Conservation (phyloP, 2,888 invertebrate genomes). For the Nephrotoma flavescens region DNA sequence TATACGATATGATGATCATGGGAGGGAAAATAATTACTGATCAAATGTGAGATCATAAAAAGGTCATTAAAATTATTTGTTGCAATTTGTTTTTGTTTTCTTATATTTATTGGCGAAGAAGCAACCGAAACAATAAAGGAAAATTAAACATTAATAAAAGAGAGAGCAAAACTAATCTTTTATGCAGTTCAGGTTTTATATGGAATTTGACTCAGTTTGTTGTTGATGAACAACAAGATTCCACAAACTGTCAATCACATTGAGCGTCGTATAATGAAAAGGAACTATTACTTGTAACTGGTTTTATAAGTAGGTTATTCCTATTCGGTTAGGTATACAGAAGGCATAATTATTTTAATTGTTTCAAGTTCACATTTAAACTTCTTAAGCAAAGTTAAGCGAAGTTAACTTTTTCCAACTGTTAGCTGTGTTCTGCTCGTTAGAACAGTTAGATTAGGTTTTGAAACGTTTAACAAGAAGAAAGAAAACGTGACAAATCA, state of each 20-base stretch:
- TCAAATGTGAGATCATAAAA: neutral
- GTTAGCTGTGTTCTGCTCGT: no score
- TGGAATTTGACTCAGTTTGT: neutral
- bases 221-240: neutral
- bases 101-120: neutral
- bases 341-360: no score
- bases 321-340: no score
- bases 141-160: neutral
- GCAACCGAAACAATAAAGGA: neutral
- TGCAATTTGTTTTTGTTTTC: neutral
- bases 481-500: no score
- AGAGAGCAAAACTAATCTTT: neutral
- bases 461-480: no score
- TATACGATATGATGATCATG: neutral
- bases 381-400: no score
- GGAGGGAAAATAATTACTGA: neutral
- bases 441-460: no score
- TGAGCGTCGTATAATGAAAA: no score
- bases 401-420: no score
- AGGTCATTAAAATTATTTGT: neutral
- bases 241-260: neutral
- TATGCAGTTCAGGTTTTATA: neutral
- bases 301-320: no score
- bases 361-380: no score
- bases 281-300: no score